Evolutionary conservation across 2,888 invertebrate species (phyloP), one percentile per base, ranked within the genome.

Genomic region (Cryptocephalus primarius): DNA sequence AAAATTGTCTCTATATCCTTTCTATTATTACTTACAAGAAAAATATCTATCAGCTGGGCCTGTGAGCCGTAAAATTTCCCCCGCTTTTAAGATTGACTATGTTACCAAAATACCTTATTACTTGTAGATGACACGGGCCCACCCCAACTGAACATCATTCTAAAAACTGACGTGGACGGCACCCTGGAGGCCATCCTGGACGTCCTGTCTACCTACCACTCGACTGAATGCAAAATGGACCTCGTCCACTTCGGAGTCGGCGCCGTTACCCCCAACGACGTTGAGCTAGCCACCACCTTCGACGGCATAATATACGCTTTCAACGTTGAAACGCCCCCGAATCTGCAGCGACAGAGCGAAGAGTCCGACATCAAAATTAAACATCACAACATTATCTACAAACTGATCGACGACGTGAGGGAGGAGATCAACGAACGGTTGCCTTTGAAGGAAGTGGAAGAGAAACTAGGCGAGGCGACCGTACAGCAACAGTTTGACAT

Each of bases 121-220:
- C 6, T 38, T 46, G 11, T 11, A 39, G 33, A 46, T 43, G 39
- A 9, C 22, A 14, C 9, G 9, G 58, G 55, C 10, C 40, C 57
- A 68, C 53, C 74, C 72, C 48, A 45, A 10, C 48, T 69, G 32
- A 67, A 66, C 49, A 31, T 70, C 22, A 56, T 70, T 33, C 76
- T 83, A 53, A 76, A 68, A 83, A 88, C 88, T 14, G 99, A 99
- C 72, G 96, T 97, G 2, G 88, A 91, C 68, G 99, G 99, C 0
- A 93, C 94, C 0, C 82, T 96, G 39, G 97, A 99, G 68, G 96
- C 97, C 0, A 87, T 99, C 53, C 69, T 95, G 51, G 89, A 96
- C 66, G 85, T 91, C 9, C 66, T 99, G 45, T 88, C 87, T 55
- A 88, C 91, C 0, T 99, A 96, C 62, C 76, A 85, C 55, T 78